phyloP scores from a whole-genome alignment of 1,140 invertebrate species.

The Macrobrachium rosenbergii region DNA sequence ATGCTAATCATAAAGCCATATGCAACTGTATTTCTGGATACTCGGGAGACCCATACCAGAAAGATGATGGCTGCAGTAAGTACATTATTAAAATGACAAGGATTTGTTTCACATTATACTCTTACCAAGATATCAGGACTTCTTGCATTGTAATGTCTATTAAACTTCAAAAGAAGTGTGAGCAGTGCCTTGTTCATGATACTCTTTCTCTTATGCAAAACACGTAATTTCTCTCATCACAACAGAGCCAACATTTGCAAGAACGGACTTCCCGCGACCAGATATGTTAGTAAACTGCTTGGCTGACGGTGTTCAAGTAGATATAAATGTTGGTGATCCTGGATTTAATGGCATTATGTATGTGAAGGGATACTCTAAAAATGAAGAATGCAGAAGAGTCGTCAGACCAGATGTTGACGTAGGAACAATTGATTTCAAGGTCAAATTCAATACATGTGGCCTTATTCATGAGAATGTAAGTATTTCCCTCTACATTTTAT shows the following conservation, averaged over 20 bases:
- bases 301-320: constrained; percentile 91
- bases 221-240: constrained; percentile 15
- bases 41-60: constrained; percentile 76
- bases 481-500: constrained; percentile 65
- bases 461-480: constrained; percentile 90
- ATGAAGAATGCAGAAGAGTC: constrained; percentile 87
- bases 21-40: constrained; percentile 83
- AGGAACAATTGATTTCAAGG: constrained; percentile 86
- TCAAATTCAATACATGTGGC: constrained; percentile 91
- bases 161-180: not conserved
- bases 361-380: constrained; percentile 94
- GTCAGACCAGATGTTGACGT: constrained; percentile 80
- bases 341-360: constrained; percentile 93
- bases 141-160: no score
- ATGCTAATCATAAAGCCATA: constrained; percentile 81
- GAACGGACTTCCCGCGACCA: constrained; percentile 87
- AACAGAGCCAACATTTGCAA: constrained; percentile 68
- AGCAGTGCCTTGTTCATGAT: not conserved
- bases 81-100: constrained; percentile 26
- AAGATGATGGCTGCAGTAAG: constrained; percentile 77
- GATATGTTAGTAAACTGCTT: constrained; percentile 90
- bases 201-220: no score
- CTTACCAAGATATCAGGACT: not conserved
- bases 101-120: not conserved
- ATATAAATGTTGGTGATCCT: constrained; percentile 81